Evolutionary conservation across 2,888 invertebrate species (phyloP).

Genomic region (Eulithis prunata): DNA sequence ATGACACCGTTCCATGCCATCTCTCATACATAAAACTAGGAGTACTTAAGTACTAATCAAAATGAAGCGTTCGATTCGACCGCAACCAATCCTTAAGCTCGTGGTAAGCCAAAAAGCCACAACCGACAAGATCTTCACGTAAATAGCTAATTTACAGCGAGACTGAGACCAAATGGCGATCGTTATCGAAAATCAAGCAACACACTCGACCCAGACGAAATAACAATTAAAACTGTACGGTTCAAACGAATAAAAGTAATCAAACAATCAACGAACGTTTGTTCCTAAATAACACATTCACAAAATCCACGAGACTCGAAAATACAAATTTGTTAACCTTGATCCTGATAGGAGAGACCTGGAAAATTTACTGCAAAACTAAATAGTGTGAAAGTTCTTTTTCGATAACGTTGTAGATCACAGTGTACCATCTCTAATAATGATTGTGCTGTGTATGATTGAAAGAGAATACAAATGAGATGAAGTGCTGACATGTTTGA

Average conservation of each 20-base stretch:
- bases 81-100: slow-evolving; percentile 11
- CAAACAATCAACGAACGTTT: slow-evolving; percentile 39
- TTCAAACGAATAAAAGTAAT: slow-evolving; percentile 47
- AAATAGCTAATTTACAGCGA: slow-evolving; percentile 19
- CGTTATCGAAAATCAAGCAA: slow-evolving; percentile 26
- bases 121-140: slow-evolving; percentile 9
- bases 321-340: slow-evolving; percentile 75
- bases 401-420: background rate
- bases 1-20: slow-evolving; percentile 4
- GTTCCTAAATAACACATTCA: slow-evolving; percentile 49
- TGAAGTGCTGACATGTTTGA: too few species aligned
- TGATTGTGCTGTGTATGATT: too few species aligned
- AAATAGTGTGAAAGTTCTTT: slow-evolving; percentile 75
- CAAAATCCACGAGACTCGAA: slow-evolving; percentile 67
- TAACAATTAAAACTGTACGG: slow-evolving; percentile 41
- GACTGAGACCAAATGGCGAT: slow-evolving; percentile 11
- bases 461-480: too few species aligned
- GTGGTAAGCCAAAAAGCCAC: slow-evolving; percentile 20
- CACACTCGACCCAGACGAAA: slow-evolving; percentile 26
- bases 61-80: slow-evolving; percentile 3
- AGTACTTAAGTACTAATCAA: background rate
- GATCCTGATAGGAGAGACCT: slow-evolving; percentile 83
- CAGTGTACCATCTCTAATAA: too few species aligned
- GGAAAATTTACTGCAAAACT: slow-evolving; percentile 82
- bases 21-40: slow-evolving; percentile 1